Percentiles rank a stretch among this genome's conserved stretches.
These are phyloP conservation scores for Vulpes vulpes DNA, from an alignment of 2,113 vertebrate genomes.

Conservation along the genomic window DNA sequence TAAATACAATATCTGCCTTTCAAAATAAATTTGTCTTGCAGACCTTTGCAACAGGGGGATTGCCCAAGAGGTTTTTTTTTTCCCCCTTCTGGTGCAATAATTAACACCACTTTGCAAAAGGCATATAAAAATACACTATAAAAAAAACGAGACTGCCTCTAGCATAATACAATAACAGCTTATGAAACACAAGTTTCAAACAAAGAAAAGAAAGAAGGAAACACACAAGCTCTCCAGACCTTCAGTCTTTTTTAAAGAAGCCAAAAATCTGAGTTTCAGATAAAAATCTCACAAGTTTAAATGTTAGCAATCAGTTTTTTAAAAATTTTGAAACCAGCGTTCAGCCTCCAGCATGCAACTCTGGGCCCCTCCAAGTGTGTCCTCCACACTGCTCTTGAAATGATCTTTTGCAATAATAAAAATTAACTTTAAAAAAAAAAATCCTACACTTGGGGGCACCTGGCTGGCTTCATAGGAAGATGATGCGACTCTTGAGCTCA, in stretches of 20 bases:
- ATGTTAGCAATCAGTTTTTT: conserved; percentile 22
- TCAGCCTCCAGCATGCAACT: neutral
- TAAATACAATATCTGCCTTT: conserved; percentile 60
- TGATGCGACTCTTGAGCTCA: neutral
- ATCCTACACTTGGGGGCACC: neutral
- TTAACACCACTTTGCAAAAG: conserved; percentile 84
- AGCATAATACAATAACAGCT: conserved; percentile 84
- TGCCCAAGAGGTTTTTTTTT: conserved; percentile 50
- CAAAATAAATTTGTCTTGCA: conserved; percentile 68
- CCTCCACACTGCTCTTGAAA: neutral
- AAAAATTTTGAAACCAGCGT: conserved; percentile 2
- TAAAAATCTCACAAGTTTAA: conserved; percentile 59
- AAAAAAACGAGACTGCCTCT: conserved; percentile 77
- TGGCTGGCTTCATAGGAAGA: neutral
- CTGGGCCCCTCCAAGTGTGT: neutral
- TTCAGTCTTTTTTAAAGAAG: conserved; percentile 43
- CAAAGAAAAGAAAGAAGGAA: neutral
- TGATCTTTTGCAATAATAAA: conserved; percentile 43
- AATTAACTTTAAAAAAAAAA: neutral
- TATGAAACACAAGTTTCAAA: conserved; percentile 74
- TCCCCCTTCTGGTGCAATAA: conserved; percentile 51
- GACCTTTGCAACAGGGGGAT: conserved; percentile 56
- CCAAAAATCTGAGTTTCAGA: conserved; percentile 42
- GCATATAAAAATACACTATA: conserved; percentile 86
- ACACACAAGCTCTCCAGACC: conserved; percentile 36